Evolutionary conservation across 2,113 vertebrate genomes (phyloP), one percentile per base, ranked within the genome.

Genomic region (Ploceus nigricollis): DNA sequence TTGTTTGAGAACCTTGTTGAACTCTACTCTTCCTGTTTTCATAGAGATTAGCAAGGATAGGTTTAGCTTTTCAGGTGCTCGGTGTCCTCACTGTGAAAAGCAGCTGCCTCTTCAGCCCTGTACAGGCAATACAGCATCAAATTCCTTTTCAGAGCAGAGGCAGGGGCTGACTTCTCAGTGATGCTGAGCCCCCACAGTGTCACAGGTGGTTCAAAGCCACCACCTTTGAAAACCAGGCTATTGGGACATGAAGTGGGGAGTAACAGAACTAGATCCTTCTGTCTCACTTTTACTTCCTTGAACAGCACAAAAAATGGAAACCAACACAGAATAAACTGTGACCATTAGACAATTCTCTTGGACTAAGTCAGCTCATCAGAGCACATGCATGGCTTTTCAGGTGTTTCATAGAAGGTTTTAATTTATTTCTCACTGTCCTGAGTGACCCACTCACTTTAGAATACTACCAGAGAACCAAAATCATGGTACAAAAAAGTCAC

Each of bases 1-100:
- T 30, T 2, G 6, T 51, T 87, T 68, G n/a, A 75, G 84, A 83
- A 70, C 47, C 42, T 45, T 39, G 30, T 25, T 76, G 71, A 69
- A 66, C 54, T 85, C 56, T 27, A 72, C 31, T 89, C 53, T 79
- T 57, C 61, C 64, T 91, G 39, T 60, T 89, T 92, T 66, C 70
- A 60, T 7, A 91, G 31, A 66, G 47, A 72, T 58, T 54, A 87
- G 31, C 48, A 51, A 45, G 25, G 17, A 5, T 19, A 48, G n/a
- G 19, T 68, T 78, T 50, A 87, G 30, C 8, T 72, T 73, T 91
- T 89, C 73, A 31, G 61, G 70, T 66, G 48, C 35, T 61, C 60
- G 35, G 10, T 16, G 10, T 54, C 28, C 44, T 84, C 61, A 18
- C 37, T 10, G 17, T 47, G 57, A 78, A 68, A 63, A 80, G n/a